A percentile compares a stretch with the other conserved stretches of the same genome.
Evolutionary conservation across 1,140 invertebrate genomes (phyloP).

Genomic region (Lepidurus packardi): DNA sequence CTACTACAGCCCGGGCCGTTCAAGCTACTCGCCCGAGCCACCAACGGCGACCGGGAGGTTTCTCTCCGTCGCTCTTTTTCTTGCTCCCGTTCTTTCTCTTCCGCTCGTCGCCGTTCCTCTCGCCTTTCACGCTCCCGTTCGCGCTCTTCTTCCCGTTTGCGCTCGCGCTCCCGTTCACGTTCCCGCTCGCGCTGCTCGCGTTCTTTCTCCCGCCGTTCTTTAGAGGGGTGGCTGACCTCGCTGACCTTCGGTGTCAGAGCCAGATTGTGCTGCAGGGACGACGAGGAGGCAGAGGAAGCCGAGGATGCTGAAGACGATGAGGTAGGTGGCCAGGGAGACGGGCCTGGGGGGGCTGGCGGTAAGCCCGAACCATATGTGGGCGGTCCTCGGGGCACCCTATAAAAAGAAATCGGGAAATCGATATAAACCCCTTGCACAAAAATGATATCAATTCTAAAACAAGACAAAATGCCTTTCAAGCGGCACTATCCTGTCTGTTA

Average conservation of each 20-base stretch:
- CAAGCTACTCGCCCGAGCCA: constrained; percentile 31
- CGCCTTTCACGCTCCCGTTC: constrained; percentile 28
- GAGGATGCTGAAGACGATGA: background rate
- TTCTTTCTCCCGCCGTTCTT: constrained; percentile 28
- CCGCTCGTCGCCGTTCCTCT: constrained; percentile 28
- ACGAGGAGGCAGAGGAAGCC: constrained; percentile 53
- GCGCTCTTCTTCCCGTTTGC: constrained; percentile 20
- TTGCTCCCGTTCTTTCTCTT: constrained; percentile 36
- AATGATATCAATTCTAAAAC: background rate
- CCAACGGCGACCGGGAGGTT: background rate
- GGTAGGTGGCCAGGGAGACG: background rate
- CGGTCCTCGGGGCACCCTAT: background rate
- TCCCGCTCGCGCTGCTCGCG: constrained; percentile 43
- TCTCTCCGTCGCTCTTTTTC: constrained; percentile 27
- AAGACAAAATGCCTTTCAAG: background rate
- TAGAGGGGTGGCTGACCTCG: constrained; percentile 52
- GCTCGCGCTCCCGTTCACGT: constrained; percentile 44
- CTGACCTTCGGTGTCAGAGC: constrained; percentile 87
- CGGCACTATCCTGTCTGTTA: background rate
- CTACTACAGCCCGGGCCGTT: background rate
- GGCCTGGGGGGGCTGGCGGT: background rate
- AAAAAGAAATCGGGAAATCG: background rate
- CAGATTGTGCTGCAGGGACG: constrained; percentile 74
- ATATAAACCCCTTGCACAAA: background rate
- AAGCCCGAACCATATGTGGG: background rate